These are phyloP conservation scores for Drosophila merina DNA, from an alignment of 2,888 invertebrate genomes.

Conservation along the genomic window DNA sequence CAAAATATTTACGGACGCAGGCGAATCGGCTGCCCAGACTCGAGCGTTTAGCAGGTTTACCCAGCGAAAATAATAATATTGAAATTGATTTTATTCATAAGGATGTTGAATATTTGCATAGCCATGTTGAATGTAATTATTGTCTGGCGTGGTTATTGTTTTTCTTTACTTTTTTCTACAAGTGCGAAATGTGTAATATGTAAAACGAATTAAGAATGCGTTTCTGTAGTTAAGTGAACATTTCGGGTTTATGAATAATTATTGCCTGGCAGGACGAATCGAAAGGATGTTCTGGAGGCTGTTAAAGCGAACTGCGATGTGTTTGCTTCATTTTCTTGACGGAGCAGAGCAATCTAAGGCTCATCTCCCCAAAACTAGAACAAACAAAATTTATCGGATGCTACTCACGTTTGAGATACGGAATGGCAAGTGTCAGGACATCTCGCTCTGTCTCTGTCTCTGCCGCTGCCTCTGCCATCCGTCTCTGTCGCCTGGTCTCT, in stretches of 20 bases:
- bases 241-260: conserved; percentile 19
- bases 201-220: conserved; percentile 35
- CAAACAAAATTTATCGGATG: conserved; percentile 7
- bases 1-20: conserved; percentile 61
- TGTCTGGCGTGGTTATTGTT: conserved; percentile 19
- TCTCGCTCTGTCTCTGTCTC: background rate
- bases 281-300: background rate
- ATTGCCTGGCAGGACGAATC: background rate
- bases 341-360: conserved; percentile 11
- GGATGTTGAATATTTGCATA: conserved; percentile 35
- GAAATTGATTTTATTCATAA: conserved; percentile 58
- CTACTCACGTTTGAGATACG: conserved; percentile 13
- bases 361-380: background rate
- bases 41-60: conserved; percentile 26
- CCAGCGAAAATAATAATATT: conserved; percentile 58
- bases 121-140: conserved; percentile 67
- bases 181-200: conserved; percentile 44
- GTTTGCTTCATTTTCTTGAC: conserved; percentile 2
- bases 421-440: background rate
- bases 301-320: background rate
- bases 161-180: background rate
- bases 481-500: conserved; percentile 25
- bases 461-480: background rate
- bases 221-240: conserved; percentile 6
- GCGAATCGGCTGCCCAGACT: background rate